Evolutionary conservation across 2,888 invertebrate species (phyloP).

Genomic region (Icerya purchasi): DNA sequence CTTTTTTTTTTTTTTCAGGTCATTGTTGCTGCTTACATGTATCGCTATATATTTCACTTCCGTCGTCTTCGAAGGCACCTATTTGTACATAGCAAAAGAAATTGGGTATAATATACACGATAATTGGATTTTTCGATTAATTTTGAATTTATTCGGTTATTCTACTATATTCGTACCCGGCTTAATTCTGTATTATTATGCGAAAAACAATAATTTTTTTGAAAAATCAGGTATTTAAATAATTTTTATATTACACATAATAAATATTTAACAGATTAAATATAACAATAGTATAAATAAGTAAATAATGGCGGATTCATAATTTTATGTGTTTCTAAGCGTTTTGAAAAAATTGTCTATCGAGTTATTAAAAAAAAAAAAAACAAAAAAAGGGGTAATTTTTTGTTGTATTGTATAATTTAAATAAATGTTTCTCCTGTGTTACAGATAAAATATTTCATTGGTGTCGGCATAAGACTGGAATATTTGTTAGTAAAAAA

Average conservation of each 20-base stretch:
- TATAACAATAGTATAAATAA: too few relatives aligned
- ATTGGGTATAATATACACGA: conserved; percentile 6
- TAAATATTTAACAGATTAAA: too few relatives aligned
- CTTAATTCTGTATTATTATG: conserved; percentile 58
- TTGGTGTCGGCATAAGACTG: too few relatives aligned
- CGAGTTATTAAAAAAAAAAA: not conserved
- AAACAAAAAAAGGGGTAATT: not conserved
- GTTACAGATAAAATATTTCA: too few relatives aligned
- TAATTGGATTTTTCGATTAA: conserved; percentile 50
- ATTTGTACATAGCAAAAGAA: conserved; percentile 1
- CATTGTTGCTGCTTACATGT: too few relatives aligned
- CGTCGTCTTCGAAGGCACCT: not conserved
- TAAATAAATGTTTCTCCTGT: too few relatives aligned
- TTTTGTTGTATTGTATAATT: too few relatives aligned
- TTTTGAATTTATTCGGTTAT: conserved; percentile 68
- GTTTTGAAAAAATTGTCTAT: not conserved
- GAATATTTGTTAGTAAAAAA: too few relatives aligned
- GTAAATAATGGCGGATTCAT: too few relatives aligned
- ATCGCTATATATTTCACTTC: not conserved
- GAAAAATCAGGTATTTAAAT: conserved; percentile 44
- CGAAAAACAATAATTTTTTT: conserved; percentile 50
- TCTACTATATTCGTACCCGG: conserved; percentile 72
- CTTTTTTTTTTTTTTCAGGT: not conserved
- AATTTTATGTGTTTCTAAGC: too few relatives aligned
- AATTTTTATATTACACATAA: too few relatives aligned